Evolutionary conservation across 2,113 vertebrate species (phyloP).

Genomic region (Alligator mississippiensis): DNA sequence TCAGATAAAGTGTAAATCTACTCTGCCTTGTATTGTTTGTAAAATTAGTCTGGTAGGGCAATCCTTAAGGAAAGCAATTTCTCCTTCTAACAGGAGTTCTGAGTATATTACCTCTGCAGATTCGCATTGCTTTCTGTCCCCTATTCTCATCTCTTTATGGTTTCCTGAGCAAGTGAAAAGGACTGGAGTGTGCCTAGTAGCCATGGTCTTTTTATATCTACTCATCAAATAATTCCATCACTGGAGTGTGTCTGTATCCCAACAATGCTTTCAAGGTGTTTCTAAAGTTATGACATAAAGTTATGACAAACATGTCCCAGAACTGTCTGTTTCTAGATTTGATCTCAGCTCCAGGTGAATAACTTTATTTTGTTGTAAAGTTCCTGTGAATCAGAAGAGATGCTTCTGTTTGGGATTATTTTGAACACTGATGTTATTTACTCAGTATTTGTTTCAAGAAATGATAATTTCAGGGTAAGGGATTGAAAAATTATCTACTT

Average conservation of each 20-base stretch:
- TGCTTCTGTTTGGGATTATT: background rate
- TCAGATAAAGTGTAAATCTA: rapidly evolving
- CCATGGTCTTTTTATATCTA: background rate
- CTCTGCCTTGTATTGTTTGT: background rate
- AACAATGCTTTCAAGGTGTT: background rate
- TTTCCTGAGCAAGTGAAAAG: background rate
- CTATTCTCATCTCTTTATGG: background rate
- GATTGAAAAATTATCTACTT: background rate
- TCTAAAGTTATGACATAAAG: background rate
- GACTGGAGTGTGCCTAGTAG: background rate
- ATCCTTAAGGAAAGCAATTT: background rate
- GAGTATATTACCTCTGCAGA: background rate
- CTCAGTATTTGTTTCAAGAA: background rate
- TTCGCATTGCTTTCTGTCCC: background rate
- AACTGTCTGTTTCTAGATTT: background rate
- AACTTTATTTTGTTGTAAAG: background rate
- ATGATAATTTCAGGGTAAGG: background rate
- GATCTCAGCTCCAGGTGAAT: background rate
- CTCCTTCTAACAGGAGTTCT: background rate
- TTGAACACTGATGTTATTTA: background rate
- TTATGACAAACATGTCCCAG: background rate
- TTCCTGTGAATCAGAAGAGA: background rate
- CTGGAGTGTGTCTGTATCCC: rapidly evolving
- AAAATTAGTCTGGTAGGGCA: background rate
- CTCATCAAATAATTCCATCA: too few relatives aligned